Base-by-base conservation (phyloP, 2,797 vertebrate genomes). In the Falco biarmicus region DNA sequence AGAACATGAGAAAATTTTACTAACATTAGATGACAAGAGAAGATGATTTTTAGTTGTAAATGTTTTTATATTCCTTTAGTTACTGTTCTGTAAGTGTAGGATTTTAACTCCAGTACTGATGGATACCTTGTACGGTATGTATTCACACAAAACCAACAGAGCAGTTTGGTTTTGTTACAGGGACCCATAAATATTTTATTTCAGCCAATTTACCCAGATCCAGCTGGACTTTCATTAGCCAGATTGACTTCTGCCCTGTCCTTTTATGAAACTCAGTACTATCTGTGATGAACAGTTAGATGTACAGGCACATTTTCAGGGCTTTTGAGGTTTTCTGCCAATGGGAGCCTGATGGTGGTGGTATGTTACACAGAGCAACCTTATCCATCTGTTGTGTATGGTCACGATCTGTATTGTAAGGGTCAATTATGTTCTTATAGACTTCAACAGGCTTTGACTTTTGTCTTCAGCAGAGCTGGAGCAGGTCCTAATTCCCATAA, bases 311-410 rank as follows among this genome's bases (percentile, higher is more conserved):
- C 24, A 6, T 70, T 60, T 43, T 28, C 6, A 34, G 32, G 37
- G 34, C 28, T 65, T 31, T 31, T 37, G 41, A 21, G 7, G 12
- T 65, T 60, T 63, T 71, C 28, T 64, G 32, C 63, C 53, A 34
- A 29, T 5, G 20, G 70, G 28, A 77, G 3, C 34, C 71, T 28
- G 24, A 18, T 32, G 8, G 34, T 8, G 9, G 20, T 37, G 28
- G 13, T 9, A 13, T 1, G 11, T 59, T 53, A 11, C 39, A 26
- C 22, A 5, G 17, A 56, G 18, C 9, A 7, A 59, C 60, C 60
- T 69, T 1, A 0, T 24, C 68, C 5, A 0, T 29, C 66, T 9
- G 16, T 5, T 32, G 25, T 22, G 26, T 13, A 9, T 24, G 25
- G 34, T 28, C 39, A 29, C 9, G 13, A 9, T 24, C 53, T 70